Conservation (phyloP, 1,140 invertebrate species). For the Drosophila punjabiensis region DNA sequence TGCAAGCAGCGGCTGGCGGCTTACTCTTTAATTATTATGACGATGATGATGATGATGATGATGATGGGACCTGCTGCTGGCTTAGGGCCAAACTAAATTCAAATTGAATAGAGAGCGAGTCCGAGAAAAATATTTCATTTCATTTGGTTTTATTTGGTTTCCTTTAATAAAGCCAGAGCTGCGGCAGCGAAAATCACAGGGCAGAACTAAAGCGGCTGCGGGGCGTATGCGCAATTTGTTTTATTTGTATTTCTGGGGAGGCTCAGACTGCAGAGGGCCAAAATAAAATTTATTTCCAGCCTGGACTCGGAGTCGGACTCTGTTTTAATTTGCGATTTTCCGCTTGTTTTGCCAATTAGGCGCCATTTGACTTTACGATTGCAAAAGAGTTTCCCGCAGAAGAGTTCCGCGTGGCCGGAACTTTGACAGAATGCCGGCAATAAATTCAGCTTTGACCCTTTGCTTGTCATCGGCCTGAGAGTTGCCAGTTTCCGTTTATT, state of each 20-base stretch:
- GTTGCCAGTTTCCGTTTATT: slow-evolving; percentile 20
- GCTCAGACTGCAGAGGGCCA: background rate
- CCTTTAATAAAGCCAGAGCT: slow-evolving; percentile 42
- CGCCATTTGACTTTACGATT: slow-evolving; percentile 77
- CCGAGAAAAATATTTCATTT: slow-evolving; percentile 52
- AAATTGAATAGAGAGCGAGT: slow-evolving; percentile 18
- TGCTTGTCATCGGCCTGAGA: slow-evolving; percentile 27
- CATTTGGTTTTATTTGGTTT: slow-evolving; percentile 52
- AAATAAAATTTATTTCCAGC: slow-evolving; percentile 39
- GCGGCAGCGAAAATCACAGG: slow-evolving; percentile 58
- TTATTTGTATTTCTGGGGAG: slow-evolving; percentile 53
- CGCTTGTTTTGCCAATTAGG: slow-evolving; percentile 81
- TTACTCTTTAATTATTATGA: slow-evolving; percentile 31
- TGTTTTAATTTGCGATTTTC: slow-evolving; percentile 78
- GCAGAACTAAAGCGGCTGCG: slow-evolving; percentile 35
- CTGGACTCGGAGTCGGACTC: slow-evolving; percentile 43
- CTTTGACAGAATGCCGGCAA: slow-evolving; percentile 43
- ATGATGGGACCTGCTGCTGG: slow-evolving; percentile 6
- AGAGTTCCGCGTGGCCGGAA: slow-evolving; percentile 19
- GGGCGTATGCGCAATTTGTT: slow-evolving; percentile 78
- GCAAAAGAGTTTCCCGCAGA: slow-evolving; percentile 14
- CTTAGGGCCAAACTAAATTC: slow-evolving; percentile 20
- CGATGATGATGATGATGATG: slow-evolving; percentile 4
- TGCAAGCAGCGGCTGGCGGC: slow-evolving; percentile 15
- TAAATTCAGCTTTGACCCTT: slow-evolving; percentile 65